Percentiles rank a stretch among this genome's conserved stretches.
Conservation (phyloP, 2,888 invertebrate genomes). For the Alsophila aescularia region DNA sequence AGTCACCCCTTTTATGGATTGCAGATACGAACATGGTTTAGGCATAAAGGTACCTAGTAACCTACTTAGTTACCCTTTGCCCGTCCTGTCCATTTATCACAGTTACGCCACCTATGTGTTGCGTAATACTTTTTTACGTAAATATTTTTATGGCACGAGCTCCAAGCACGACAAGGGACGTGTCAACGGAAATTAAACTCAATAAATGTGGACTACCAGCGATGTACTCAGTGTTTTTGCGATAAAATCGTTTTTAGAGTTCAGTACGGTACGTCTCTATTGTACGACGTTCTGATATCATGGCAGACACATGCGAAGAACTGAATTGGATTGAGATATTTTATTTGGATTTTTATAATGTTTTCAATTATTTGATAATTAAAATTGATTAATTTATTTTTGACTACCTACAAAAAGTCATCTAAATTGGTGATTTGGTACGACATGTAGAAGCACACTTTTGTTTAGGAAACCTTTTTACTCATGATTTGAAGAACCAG, state of each 20-base stretch:
- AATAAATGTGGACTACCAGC: slow-evolving; percentile 36
- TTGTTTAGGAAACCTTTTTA: too few relatives aligned
- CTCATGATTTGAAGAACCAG: too few relatives aligned
- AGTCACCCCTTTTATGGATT: slow-evolving; percentile 34
- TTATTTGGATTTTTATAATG: neutral
- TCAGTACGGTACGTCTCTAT: slow-evolving; percentile 11
- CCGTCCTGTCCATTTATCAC: slow-evolving; percentile 41
- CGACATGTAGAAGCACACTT: too few relatives aligned
- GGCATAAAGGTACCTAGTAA: slow-evolving; percentile 35
- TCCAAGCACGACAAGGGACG: slow-evolving; percentile 36
- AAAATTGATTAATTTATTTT: too few relatives aligned
- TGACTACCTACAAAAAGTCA: too few relatives aligned
- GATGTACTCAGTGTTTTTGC: slow-evolving; percentile 20
- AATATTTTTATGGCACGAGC: slow-evolving; percentile 38
- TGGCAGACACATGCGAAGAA: slow-evolving; percentile 4
- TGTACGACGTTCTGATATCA: slow-evolving; percentile 1
- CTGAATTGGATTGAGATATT: slow-evolving; percentile 3
- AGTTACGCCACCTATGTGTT: slow-evolving; percentile 39
- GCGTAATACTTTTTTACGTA: slow-evolving; percentile 40
- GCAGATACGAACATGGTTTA: slow-evolving; percentile 36
- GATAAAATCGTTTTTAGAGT: slow-evolving; percentile 25
- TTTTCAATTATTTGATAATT: too few relatives aligned
- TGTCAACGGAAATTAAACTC: slow-evolving; percentile 45
- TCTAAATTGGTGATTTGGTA: too few relatives aligned
- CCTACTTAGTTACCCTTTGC: slow-evolving; percentile 38